Evolutionary conservation across 1,140 invertebrate genomes (phyloP), one percentile per base, ranked within the genome.

Genomic region (Drosophila orena): DNA sequence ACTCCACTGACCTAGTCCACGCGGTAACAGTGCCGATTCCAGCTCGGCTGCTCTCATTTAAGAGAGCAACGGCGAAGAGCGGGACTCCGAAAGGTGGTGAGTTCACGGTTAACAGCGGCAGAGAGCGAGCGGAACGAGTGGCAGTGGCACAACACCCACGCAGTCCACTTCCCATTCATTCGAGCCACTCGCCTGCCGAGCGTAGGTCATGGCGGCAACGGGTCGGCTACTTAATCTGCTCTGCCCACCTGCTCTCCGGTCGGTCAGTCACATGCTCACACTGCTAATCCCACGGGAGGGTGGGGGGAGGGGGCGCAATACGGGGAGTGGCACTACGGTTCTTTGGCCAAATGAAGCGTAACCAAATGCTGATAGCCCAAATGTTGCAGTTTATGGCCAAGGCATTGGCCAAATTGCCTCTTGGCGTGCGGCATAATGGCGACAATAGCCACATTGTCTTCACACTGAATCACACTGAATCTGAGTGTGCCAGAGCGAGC

Each of bases 301-400:
- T n/a, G n/a, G n/a, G n/a, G n/a, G n/a, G 42, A 44, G 58, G 55
- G 38, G 52, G 12, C 14, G n/a, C 15, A 4, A 7, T 37, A 10
- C 11, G 22, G 2, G 15, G 44, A 10, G 1, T 8, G 11, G 2
- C 42, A 11, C 42, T 22, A 44, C 10, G 20, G 30, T 37, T 46
- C 68, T 71, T 66, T 81, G 79, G 79, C 73, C 79, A 85, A 85
- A 85, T 85, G 81, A 86, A 88, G 70, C 83, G 70, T 88, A 86
- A 76, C 79, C 83, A 88, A 86, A 83, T 79, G 75, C 83, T 86
- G 75, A 88, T 86, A 88, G 83, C 79, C 79, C 47, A 72, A 86
- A 86, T 86, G 66, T 79, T 86, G 70, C 70, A 83, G 79, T 88
- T 88, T 88, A 83, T 86, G 83, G 55, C 60, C 74, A 68, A 50